These are phyloP conservation scores for Mythimna albipuncta DNA, from an alignment of 2,888 invertebrate species.

Conservation along the genomic window DNA sequence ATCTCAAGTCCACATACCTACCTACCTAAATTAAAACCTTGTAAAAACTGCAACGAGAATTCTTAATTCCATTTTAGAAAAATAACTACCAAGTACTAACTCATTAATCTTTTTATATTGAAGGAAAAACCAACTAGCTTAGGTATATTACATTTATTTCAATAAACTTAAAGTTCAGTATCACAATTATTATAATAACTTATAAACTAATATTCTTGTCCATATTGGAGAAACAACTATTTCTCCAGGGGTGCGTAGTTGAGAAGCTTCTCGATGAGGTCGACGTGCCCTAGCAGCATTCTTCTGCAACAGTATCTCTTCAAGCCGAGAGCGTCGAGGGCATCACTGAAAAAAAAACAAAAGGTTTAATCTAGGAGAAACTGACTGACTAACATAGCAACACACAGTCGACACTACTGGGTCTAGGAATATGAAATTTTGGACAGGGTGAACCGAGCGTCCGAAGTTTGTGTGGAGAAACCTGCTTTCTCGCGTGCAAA, in stretches of 20 bases:
- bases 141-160: conserved; percentile 25
- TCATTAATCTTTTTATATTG: neutral
- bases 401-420: no score
- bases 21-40: neutral
- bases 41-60: neutral
- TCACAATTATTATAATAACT: conserved; percentile 50
- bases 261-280: conserved; percentile 99
- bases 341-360: conserved; percentile 93
- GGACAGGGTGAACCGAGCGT: no score
- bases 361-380: neutral
- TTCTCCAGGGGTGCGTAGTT: conserved; percentile 99
- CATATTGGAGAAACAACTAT: conserved; percentile 80
- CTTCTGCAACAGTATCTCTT: conserved; percentile 99
- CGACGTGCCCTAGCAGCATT: conserved; percentile 99
- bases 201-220: conserved; percentile 27
- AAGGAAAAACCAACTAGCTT: conserved; percentile 3
- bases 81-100: neutral
- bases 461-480: no score
- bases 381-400: no score
- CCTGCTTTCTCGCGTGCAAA: no score
- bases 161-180: conserved; percentile 48
- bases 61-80: no score
- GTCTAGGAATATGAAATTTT: no score
- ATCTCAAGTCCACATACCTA: neutral
- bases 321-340: conserved; percentile 98